Conservation (phyloP, 1,140 invertebrate species). For the Bicyclus anynana region DNA sequence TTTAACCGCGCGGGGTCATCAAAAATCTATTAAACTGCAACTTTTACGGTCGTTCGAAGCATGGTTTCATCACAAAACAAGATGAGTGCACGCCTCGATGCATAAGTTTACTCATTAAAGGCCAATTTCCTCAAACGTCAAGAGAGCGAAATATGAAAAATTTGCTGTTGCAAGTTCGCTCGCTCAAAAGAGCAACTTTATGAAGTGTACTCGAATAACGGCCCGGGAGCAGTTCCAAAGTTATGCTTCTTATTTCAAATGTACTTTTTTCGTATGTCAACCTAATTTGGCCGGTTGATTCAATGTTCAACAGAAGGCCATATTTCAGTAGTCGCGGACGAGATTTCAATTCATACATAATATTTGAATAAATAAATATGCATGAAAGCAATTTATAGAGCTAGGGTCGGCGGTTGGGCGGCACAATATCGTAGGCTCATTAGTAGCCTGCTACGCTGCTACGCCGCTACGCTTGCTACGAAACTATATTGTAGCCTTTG, state of each 20-base stretch:
- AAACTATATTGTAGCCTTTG: conserved; percentile 26
- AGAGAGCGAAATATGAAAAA: conserved; percentile 45
- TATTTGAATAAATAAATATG: conserved; percentile 78
- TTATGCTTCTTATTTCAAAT: conserved; percentile 29
- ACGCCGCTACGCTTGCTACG: conserved; percentile 40
- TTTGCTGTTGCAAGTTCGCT: conserved; percentile 35
- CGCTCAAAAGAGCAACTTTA: conserved; percentile 34
- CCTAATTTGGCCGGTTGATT: conserved; percentile 41
- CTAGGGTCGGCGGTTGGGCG: conserved; percentile 42
- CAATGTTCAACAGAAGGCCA: conserved; percentile 56
- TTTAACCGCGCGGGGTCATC: conserved; percentile 15
- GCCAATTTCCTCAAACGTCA: conserved; percentile 46
- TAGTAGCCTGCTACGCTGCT: conserved; percentile 58
- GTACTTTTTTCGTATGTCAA: conserved; percentile 26
- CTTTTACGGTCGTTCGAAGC: conserved; percentile 17
- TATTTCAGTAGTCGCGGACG: conserved; percentile 65
- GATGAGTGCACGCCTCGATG: conserved; percentile 31
- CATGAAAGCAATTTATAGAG: conserved; percentile 76
- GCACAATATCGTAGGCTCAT: conserved; percentile 67
- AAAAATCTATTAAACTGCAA: conserved; percentile 25
- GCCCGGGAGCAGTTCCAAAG: conserved; percentile 28
- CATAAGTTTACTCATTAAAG: conserved; percentile 56
- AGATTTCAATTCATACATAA: conserved; percentile 76
- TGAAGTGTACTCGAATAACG: conserved; percentile 41
- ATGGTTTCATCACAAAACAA: conserved; percentile 34